Conservation (phyloP, 2,113 vertebrate species). For the Paraplagusia blochii region DNA sequence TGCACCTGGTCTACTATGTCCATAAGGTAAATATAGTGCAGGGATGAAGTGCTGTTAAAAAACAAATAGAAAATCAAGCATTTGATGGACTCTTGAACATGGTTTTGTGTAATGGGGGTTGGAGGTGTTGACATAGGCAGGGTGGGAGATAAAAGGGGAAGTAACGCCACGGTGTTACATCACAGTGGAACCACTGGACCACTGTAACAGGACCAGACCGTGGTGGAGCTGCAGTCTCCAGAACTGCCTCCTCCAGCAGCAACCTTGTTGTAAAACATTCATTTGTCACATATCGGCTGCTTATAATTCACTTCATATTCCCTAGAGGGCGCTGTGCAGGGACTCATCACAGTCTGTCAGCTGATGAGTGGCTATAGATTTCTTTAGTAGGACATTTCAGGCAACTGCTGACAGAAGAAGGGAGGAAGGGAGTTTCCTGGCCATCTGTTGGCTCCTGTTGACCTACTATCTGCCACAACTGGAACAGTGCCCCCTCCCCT, state of each 20-base stretch:
- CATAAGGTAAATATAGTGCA: too few relatives aligned
- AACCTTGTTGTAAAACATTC: slow-evolving; percentile 31
- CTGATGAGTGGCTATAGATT: slow-evolving; percentile 29
- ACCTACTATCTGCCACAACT: slow-evolving; percentile 79
- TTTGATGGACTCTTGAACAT: slow-evolving; percentile 5
- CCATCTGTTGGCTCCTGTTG: slow-evolving; percentile 77
- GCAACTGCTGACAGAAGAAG: slow-evolving; percentile 41
- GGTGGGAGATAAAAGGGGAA: slow-evolving; percentile 4
- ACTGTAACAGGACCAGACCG: slow-evolving; percentile 11
- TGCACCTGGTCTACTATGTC: too few relatives aligned
- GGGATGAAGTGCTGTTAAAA: not conserved
- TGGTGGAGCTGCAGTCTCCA: slow-evolving; percentile 8
- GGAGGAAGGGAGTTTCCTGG: slow-evolving; percentile 68
- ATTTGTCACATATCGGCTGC: slow-evolving; percentile 24
- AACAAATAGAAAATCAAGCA: slow-evolving; percentile 31
- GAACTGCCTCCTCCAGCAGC: slow-evolving; percentile 9
- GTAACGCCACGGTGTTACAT: slow-evolving; percentile 34
- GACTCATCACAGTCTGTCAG: slow-evolving; percentile 36
- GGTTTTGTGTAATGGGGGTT: slow-evolving; percentile 34
- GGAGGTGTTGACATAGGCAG: not conserved
- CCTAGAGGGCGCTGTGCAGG: slow-evolving; percentile 31
- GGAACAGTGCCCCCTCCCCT: slow-evolving; percentile 60
- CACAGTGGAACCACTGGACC: slow-evolving; percentile 23
- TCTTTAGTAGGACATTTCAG: slow-evolving; percentile 67
- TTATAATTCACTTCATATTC: slow-evolving; percentile 34